phyloP scores from a whole-genome alignment of 2,888 invertebrate genomes.

The Lasioglossum figueresi region DNA sequence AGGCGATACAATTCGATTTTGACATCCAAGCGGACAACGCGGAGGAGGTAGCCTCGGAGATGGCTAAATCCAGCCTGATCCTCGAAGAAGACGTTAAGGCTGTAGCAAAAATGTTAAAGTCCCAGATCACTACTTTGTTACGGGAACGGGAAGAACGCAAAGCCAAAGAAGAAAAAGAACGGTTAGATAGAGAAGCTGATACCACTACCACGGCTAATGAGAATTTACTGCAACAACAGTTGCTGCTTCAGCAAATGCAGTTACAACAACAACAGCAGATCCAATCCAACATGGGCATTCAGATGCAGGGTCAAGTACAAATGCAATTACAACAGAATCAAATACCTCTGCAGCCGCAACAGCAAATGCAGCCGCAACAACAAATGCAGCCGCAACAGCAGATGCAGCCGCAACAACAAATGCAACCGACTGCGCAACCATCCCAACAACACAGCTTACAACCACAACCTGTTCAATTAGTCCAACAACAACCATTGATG shows the following conservation, averaged over 20 bases:
- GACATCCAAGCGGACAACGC: conserved; percentile 96
- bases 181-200: conserved; percentile 80
- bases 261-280: conserved; percentile 74
- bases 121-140: conserved; percentile 91
- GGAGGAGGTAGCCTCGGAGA: conserved; percentile 96
- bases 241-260: conserved; percentile 77
- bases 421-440: conserved; percentile 80
- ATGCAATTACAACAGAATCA: conserved; percentile 74
- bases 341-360: conserved; percentile 71
- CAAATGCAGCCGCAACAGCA: conserved; percentile 75
- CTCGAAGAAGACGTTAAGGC: conserved; percentile 97
- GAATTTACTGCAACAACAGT: conserved; percentile 79
- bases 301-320: conserved; percentile 80
- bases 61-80: conserved; percentile 97
- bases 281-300: conserved; percentile 76
- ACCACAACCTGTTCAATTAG: conserved; percentile 84
- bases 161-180: conserved; percentile 85
- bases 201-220: conserved; percentile 66
- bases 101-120: conserved; percentile 95
- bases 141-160: conserved; percentile 86
- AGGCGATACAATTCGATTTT: conserved; percentile 99
- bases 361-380: conserved; percentile 63
- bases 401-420: conserved; percentile 74
- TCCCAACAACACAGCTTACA: conserved; percentile 81
- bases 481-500: conserved; percentile 85